Evolutionary conservation across 2,113 vertebrate genomes (phyloP).

Genomic region (Callospermophilus lateralis): DNA sequence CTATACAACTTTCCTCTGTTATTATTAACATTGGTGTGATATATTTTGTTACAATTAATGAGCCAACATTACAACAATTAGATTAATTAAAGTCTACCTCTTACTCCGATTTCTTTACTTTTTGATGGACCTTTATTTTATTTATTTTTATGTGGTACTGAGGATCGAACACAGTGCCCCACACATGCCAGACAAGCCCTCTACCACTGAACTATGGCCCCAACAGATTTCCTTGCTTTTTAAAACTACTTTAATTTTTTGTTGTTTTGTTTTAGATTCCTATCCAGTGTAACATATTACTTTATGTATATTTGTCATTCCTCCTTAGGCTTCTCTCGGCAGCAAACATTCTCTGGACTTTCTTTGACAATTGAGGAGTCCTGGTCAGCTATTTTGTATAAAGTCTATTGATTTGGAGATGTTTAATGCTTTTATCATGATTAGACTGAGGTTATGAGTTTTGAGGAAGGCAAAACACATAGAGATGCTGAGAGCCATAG

Average conservation of each 20-base stretch:
- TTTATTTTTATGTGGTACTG: too few species aligned
- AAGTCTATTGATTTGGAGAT: neutral
- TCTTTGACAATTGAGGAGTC: neutral
- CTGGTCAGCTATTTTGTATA: neutral
- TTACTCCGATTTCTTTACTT: neutral
- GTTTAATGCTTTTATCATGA: neutral
- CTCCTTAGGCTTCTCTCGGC: neutral
- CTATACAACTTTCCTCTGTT: neutral
- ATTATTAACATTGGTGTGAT: neutral
- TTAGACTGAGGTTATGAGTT: neutral
- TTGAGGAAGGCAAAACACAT: neutral
- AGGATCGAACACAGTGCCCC: too few species aligned
- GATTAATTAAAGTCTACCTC: neutral
- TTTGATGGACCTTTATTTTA: too few species aligned
- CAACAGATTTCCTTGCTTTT: neutral
- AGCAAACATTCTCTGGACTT: neutral
- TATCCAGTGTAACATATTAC: neutral
- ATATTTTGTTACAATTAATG: neutral
- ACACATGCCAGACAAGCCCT: too few species aligned
- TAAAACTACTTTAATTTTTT: neutral
- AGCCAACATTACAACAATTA: neutral
- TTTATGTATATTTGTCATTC: neutral
- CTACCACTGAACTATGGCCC: too few species aligned
- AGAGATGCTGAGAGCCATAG: neutral
- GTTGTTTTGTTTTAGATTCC: neutral